Percentiles rank a stretch among this genome's conserved stretches.
Conservation (phyloP, 2,113 vertebrate species). For the Dolichotis patagonum region DNA sequence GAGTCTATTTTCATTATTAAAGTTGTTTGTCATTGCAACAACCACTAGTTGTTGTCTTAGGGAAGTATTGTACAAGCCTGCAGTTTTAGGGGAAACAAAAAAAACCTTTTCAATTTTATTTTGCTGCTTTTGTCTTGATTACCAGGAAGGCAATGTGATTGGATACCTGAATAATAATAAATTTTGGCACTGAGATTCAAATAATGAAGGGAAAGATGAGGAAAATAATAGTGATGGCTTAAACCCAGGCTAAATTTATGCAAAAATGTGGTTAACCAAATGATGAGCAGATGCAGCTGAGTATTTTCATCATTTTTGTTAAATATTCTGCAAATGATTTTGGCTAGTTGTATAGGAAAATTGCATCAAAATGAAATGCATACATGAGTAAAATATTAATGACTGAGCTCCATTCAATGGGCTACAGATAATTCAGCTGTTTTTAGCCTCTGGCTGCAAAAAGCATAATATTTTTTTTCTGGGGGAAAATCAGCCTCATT, state of each 20-base stretch:
- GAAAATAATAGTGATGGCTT: constrained; percentile 61
- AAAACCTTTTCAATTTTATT: constrained; percentile 58
- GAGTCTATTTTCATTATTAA: constrained; percentile 80
- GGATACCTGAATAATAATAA: constrained; percentile 69
- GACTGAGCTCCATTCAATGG: constrained; percentile 51
- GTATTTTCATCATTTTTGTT: constrained; percentile 78
- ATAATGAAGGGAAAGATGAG: constrained; percentile 55
- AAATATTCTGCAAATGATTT: constrained; percentile 80
- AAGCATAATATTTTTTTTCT: constrained; percentile 57
- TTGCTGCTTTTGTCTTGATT: constrained; percentile 66
- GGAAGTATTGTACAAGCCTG: constrained; percentile 13
- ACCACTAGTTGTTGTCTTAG: constrained; percentile 36
- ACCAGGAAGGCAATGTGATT: constrained; percentile 43
- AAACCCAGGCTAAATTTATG: constrained; percentile 75
- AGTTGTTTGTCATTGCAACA: constrained; percentile 66
- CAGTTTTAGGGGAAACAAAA: constrained; percentile 25
- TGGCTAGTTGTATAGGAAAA: constrained; percentile 76
- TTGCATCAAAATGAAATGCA: constrained; percentile 72
- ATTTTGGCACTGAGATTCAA: constrained; percentile 56
- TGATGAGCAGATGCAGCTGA: constrained; percentile 80
- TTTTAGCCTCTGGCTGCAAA: constrained; percentile 72
- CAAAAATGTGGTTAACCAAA: constrained; percentile 76
- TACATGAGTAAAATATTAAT: constrained; percentile 80
- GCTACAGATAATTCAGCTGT: constrained; percentile 70
- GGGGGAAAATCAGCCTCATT: not conserved